Base-by-base conservation (phyloP, 30 jellyfish, hydroid and myxozoan genomes). In the Rhopilema esculentum region DNA sequence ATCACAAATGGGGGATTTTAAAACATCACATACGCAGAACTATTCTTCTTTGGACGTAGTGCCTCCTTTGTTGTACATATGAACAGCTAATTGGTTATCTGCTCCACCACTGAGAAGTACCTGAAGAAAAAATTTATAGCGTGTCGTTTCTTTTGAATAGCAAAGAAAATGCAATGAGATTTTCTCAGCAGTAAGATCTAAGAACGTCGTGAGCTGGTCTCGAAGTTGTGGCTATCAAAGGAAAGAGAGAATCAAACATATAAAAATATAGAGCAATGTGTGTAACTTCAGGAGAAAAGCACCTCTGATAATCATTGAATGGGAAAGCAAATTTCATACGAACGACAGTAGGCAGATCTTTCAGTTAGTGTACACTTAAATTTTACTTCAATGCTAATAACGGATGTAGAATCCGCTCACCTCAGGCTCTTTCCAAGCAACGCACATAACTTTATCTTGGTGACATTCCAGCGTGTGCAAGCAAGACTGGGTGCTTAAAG, bases 371-470 rank as follows among this genome's bases (percentile, higher is more conserved):
- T 2, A 40, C 12, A 12, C 57, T 40, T 40, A 12, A 40, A 6
- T 2, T 12, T 40, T 12, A 2, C 12, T 40, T 2, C 12, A 40
- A 40, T 2, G 57, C 57, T 2, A 40, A 40, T 40, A 12, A 12
- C 57, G 12, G 12, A 40, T 40, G 9, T 6, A 40, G 57, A 6
- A 40, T 40, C 27, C 16, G 29, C 90, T 33, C 49, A 83, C 97
- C 91, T 90, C 93, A 1, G 86, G 87, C 65, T 77, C 66, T 22
- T 61, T 85, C 97, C 97, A 90, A 16, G 88, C 83, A 21, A 80
- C 86, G 61, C 97, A 95, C 94, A 95, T 65, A 57, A 95, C 97
- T 76, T 90, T 90, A 85, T 95, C 99, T n/a, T 69, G 91, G 70
- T 95, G 99, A 8, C 84, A 23, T 30, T 90, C 87, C 72, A 95